Base-by-base conservation (phyloP, 1,140 invertebrate species). In the Caenorhabditis latens region DNA sequence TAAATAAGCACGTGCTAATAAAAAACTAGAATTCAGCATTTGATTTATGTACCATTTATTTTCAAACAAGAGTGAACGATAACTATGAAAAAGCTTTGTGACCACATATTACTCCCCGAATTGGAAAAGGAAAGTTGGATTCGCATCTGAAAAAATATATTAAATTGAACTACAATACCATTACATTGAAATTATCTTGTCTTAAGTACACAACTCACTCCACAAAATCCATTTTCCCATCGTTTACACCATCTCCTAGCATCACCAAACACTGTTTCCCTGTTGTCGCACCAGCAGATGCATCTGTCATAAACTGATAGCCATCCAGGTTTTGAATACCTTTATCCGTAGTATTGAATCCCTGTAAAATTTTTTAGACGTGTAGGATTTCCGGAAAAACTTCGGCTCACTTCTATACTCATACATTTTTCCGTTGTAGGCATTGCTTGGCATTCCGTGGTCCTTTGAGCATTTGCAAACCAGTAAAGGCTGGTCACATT, bases 201-300 rank as follows among this genome's bases (percentile, higher is more conserved):
- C n/a, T n/a, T n/a, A n/a, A n/a, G n/a, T 32, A 63, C 7, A 63
- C 50, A 32, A 63, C 61, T 24, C 7, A 63, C 61, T 63, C 61
- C 9, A 32, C 21, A 63, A 32, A 63, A 9, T 63, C 61, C 0
- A 63, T 40, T 19, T 24, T 63, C 32, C 61, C 61, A 13, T 63
- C 8, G 24, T 63, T 63, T 8, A 16, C 61, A 63, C 0, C 24
- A 63, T 63, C 32, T 40, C 21, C 24, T 2, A 63, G 0, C 21
- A 63, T 40, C 32, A 63, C 61, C 61, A 63, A 40, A 63, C 61
- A 63, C 21, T 63, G 61, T 14, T 63, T 63, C 8, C 61, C 61
- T 2, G 7, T 14, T 24, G 61, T 63, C 9, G 61, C 61, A 4
- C 61, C 61, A 24, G 61, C 61, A 7, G 61, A 63, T 24, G 61